Conservation (phyloP, 2,888 invertebrate species). For the Holacanthella duospinosa region DNA sequence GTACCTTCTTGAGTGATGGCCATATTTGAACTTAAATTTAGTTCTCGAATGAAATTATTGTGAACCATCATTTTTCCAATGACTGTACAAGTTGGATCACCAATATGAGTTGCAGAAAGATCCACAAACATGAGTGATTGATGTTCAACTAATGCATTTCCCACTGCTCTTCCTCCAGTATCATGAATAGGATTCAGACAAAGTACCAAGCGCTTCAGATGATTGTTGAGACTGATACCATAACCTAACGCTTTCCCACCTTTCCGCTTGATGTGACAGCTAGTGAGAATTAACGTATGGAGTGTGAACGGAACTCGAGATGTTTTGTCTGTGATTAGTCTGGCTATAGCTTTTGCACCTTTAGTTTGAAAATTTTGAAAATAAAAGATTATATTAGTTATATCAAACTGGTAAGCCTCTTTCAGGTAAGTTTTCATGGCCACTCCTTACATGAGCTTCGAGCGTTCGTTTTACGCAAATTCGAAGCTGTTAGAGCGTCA, state of each 20-base stretch:
- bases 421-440: no score
- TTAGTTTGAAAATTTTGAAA: background rate
- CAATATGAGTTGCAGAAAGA: constrained; percentile 29
- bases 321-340: constrained; percentile 23
- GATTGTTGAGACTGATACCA: constrained; percentile 23
- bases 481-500: no score
- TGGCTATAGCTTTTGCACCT: constrained; percentile 33
- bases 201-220: constrained; percentile 24
- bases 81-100: constrained; percentile 22
- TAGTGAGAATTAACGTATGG: constrained; percentile 27
- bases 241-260: constrained; percentile 36
- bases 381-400: background rate
- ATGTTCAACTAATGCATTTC: constrained; percentile 29
- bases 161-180: constrained; percentile 29
- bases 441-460: no score
- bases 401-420: no score
- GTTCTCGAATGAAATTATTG: constrained; percentile 24
- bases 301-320: constrained; percentile 25
- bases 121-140: constrained; percentile 17
- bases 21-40: constrained; percentile 33
- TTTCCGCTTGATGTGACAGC: constrained; percentile 28
- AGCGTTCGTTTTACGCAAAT: no score
- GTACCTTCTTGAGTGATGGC: constrained; percentile 21
- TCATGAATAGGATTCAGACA: constrained; percentile 29
- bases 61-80: constrained; percentile 34